Evolutionary conservation across 2,888 invertebrate genomes (phyloP), one percentile per base, ranked within the genome.

Genomic region (Apeira syringaria): DNA sequence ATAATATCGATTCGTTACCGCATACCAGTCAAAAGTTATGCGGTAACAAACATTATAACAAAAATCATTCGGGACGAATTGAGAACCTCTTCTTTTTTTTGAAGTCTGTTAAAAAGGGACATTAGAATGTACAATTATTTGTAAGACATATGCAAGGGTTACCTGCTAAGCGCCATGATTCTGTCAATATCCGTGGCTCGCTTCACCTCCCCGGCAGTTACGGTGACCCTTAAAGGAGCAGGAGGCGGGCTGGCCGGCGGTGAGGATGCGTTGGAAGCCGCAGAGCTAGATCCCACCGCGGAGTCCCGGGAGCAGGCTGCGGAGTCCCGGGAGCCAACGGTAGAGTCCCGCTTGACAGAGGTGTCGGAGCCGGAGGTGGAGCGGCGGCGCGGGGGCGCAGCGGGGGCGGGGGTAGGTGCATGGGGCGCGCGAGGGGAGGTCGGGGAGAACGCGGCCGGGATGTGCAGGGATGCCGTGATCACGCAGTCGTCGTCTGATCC

Each of bases 391-490:
- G 83, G 78, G 0, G 72, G 80, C 6, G 74, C 58, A 2, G 68
- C 53, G 50, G 57, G 82, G 70, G 53, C 52, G 40, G 53, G 53
- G 1, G 84, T n/a, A n/a, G n/a, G n/a, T n/a, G n/a, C n/a, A n/a
- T n/a, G 46, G 82, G 72, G 30, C 81, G 77, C 15, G 39, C 54
- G 53, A 1, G 85, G 71, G 32, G 76, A 47, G 82, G 72, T 29
- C 80, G 77, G 68, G 52, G 83, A 57, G 47, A 74, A 87, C 18
- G 85, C 74, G 52, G 92, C 92, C 3, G 96, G 95, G 84, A 96
- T 95, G 66, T 95, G 95, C 22, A 96, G 91, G 52, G 95, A 95
- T 0, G 96, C 96, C 0, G 95, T 95, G 61, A 96, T 94, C 40
- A 95, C 92, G 53, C 92, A 92, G 68, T 92, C 91, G 67, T 92